Conservation (phyloP, 2,888 invertebrate genomes). For the Athalia rosae region DNA sequence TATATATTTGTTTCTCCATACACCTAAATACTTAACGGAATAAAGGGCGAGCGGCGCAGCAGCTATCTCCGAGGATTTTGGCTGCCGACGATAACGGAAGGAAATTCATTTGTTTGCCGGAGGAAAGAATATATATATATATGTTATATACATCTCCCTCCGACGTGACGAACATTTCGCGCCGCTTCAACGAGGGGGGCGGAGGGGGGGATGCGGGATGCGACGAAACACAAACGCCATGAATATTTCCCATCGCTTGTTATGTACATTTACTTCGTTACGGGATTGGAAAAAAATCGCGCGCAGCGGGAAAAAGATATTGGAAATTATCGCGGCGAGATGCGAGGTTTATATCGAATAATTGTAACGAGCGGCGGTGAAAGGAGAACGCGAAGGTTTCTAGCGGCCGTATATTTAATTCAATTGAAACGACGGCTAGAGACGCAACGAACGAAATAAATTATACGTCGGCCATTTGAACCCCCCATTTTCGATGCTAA, state of each 20-base stretch:
- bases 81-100: not conserved
- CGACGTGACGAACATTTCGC: too few species aligned
- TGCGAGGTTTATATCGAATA: not conserved
- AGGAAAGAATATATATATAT: too few species aligned
- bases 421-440: not conserved
- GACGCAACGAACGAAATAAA: conserved; percentile 21
- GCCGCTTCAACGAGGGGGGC: too few species aligned
- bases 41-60: not conserved
- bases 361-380: not conserved
- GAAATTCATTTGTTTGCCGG: not conserved
- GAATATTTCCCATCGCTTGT: too few species aligned
- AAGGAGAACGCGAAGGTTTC: not conserved
- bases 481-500: conserved; percentile 24
- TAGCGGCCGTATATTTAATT: conserved; percentile 6
- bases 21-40: not conserved
- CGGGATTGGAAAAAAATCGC: too few species aligned
- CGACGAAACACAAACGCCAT: too few species aligned
- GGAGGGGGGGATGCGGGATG: too few species aligned
- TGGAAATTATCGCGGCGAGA: too few species aligned
- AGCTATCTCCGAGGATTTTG: not conserved
- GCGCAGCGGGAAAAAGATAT: too few species aligned
- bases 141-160: not conserved
- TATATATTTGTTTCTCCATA: conserved; percentile 12
- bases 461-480: conserved; percentile 18
- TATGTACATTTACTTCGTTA: too few species aligned